Evolutionary conservation across 2,888 invertebrate species (phyloP).

Genomic region (Polyommatus iphigenia): DNA sequence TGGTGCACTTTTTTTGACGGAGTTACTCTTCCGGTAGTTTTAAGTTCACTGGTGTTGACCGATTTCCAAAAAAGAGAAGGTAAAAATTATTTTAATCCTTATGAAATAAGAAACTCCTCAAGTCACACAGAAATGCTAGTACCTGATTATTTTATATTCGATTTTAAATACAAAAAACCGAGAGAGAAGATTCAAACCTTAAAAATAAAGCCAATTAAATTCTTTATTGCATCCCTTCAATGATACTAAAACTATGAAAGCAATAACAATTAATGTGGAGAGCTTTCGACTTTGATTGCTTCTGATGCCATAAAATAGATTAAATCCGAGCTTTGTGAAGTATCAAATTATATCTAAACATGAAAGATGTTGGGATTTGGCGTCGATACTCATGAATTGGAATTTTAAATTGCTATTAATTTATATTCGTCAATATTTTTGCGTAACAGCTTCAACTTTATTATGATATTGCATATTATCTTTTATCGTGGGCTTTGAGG

Average conservation of each 20-base stretch:
- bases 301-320: slow-evolving; percentile 21
- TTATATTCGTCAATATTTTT: background rate
- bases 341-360: slow-evolving; percentile 14
- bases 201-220: background rate
- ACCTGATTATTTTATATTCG: background rate
- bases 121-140: too few relatives aligned
- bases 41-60: too few relatives aligned
- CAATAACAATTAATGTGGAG: slow-evolving; percentile 14
- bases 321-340: background rate
- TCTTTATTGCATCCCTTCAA: background rate
- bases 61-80: too few relatives aligned
- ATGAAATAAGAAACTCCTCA: too few relatives aligned
- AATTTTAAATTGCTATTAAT: background rate
- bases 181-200: background rate
- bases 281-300: slow-evolving; percentile 18
- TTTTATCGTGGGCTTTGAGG: too few relatives aligned
- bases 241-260: slow-evolving; percentile 1
- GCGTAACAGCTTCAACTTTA: too few relatives aligned
- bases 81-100: too few relatives aligned
- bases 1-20: too few relatives aligned
- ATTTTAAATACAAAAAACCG: too few relatives aligned
- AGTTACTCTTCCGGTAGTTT: too few relatives aligned
- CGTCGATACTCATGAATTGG: background rate
- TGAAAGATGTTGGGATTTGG: background rate
- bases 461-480: too few relatives aligned